Evolutionary conservation across 2,797 vertebrate species (phyloP), one percentile per base, ranked within the genome.

Genomic region (Anas capensis): DNA sequence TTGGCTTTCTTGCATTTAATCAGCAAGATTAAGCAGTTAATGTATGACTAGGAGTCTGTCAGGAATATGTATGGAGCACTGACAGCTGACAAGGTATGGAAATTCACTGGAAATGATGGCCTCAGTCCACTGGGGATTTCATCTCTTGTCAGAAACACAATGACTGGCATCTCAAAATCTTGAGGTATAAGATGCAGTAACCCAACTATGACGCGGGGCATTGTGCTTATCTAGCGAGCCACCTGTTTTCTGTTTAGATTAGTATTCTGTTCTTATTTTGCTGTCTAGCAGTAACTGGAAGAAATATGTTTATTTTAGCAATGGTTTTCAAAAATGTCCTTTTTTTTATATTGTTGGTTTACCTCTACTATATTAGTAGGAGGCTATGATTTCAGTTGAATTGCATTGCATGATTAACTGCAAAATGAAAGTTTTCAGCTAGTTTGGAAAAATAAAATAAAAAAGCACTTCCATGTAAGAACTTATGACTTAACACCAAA

Each of bases 221-320:
- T 78, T 92, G 93, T 80, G 90, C 96, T 98, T 97, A 98, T 97
- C 95, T 92, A 71, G 31, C 40, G 82, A 86, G 96, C 93, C 97
- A 98, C 97, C 96, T 97, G 97, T 96, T 94, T 78, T 84, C 95
- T 91, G 60, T 95, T 95, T 95, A 91, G 87, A 92, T 98, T 94
- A 79, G 86, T 76, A 84, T 97, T 97, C 96, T 96, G 56, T 88
- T 92, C 88, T 95, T 91, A 8, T 92, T 80, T 82, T 71, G 64
- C 89, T 92, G 72, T 83, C 83, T 76, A 54, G 36, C 44, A 26
- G 27, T 36, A 88, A 97, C 40, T 56, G 96, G 94, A 96, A 98
- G 97, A 98, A 98, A 97, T 97, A 88, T 96, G 96, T 96, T 98
- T 97, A 94, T 98, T 97, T 98, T 97, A 94, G 96, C 97, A 91